Evolutionary conservation across 2,888 invertebrate species (phyloP).

Genomic region (Hirtodrosophila trivittata): DNA sequence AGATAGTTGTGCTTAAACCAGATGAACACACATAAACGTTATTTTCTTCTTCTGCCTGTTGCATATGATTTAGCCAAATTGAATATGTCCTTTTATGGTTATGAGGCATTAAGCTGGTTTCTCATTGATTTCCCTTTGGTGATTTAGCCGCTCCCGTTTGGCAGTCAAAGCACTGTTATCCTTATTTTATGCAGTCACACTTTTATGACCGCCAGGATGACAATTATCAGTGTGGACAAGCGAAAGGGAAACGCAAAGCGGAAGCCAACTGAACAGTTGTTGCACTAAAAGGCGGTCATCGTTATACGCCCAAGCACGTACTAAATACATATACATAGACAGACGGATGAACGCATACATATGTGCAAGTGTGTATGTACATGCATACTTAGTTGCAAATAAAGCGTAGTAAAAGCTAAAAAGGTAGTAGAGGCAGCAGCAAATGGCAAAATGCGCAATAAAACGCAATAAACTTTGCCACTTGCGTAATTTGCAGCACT

Average conservation of each 20-base stretch:
- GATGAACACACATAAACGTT: no score
- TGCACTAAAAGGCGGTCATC: slow-evolving; percentile 28
- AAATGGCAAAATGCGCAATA: slow-evolving; percentile 56
- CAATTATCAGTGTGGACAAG: not conserved
- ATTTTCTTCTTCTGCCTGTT: no score
- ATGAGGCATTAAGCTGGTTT: not conserved
- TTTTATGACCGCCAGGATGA: slow-evolving; percentile 31
- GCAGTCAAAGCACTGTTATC: slow-evolving; percentile 1
- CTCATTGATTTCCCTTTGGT: slow-evolving; percentile 24
- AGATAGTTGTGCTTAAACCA: no score
- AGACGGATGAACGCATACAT: not conserved
- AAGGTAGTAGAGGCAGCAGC: slow-evolving; percentile 22
- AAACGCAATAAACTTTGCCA: slow-evolving; percentile 70
- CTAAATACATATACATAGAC: slow-evolving; percentile 5
- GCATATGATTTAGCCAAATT: no score
- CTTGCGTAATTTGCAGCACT: slow-evolving; percentile 67
- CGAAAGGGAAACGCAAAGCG: not conserved
- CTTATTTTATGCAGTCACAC: slow-evolving; percentile 29
- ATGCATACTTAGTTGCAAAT: slow-evolving; percentile 9
- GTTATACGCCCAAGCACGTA: slow-evolving; percentile 46
- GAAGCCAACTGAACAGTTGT: slow-evolving; percentile 8
- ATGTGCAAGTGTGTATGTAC: no score
- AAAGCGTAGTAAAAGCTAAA: slow-evolving; percentile 48
- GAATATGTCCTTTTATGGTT: no score
- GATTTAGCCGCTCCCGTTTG: not conserved